Conservation (phyloP, 2,797 vertebrate genomes). For the Champsocephalus gunnari region DNA sequence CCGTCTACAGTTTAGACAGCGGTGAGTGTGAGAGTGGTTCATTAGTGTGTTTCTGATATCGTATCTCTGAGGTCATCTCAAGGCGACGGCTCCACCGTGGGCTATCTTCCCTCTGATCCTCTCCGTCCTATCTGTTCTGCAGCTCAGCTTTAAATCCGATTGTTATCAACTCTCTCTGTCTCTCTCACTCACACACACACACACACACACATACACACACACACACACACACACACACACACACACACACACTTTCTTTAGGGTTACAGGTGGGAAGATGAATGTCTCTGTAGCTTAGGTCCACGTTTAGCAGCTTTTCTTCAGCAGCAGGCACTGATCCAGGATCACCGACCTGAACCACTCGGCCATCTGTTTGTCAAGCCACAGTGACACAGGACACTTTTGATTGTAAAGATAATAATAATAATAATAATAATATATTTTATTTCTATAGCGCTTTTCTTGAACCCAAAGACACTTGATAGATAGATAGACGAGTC, state of each 20-base stretch:
- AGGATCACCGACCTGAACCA: slow-evolving; percentile 33
- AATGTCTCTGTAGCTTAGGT: slow-evolving; percentile 18
- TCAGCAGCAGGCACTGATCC: slow-evolving; percentile 19
- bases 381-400: not conserved
- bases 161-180: slow-evolving; percentile 32
- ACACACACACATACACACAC: slow-evolving; percentile 10
- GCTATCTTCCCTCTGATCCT: slow-evolving; percentile 34
- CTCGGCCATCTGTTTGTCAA: slow-evolving; percentile 43
- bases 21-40: slow-evolving; percentile 92
- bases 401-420: slow-evolving; percentile 4
- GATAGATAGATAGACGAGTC: not conserved
- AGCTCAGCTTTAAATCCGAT: slow-evolving; percentile 48
- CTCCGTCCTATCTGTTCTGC: slow-evolving; percentile 37
- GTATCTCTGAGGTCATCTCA: slow-evolving; percentile 56
- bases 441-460: no score
- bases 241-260: slow-evolving; percentile 11
- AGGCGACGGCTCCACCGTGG: not conserved
- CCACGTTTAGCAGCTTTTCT: slow-evolving; percentile 45
- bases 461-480: no score
- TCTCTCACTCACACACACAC: not conserved
- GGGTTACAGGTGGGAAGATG: slow-evolving; percentile 47
- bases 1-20: slow-evolving; percentile 89
- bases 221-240: slow-evolving; percentile 5
- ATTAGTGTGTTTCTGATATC: slow-evolving; percentile 37
- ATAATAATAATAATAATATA: no score